Evolutionary conservation across 2,888 invertebrate species (phyloP), one percentile per base, ranked within the genome.

Genomic region (Eupithecia tripunctaria): DNA sequence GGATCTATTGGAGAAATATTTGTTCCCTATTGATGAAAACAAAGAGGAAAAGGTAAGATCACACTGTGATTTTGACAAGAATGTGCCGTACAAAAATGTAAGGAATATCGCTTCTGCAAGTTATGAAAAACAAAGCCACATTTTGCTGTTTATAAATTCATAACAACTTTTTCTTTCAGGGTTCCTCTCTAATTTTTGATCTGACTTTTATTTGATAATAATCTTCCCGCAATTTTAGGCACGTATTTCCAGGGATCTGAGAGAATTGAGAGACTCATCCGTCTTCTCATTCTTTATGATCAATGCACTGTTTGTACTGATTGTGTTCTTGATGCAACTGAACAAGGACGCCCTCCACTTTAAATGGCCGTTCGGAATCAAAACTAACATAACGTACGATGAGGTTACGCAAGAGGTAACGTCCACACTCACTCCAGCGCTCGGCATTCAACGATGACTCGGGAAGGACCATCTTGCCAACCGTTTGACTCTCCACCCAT

Each of bases 281-380:
- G 98, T 98, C 79, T 99, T 99, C 95, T 98, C 97, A 84, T 99
- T 99, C 96, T 98, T 99, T 96, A 99, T 99, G 99, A 94, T 98
- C 93, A 99, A 99, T 95, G 98, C 99, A 83, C 96, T 99, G 86
- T 99, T 99, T 96, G 99, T 99, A 86, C 96, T 99, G 91, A 98
- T 99, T 95, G 99, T 99, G 84, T 98, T 99, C 95, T 97, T 99
- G 92, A 97, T 99, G 90, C 99, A 99, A 95, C 96, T 99, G 94
- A 99, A 99, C 96, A 99, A 99, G 96, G 99, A 99, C 94, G 97
- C 97, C 89, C 96, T 99, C 85, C 98, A 99, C 95, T 95, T 99
- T 90, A 98, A 98, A 93, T 99, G 99, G 99, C 99, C 99, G 71
- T 96, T 98, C 87, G 98, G 98, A 95, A 97, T 98, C 89, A 98